These are phyloP conservation scores for Cladopsammia gracilis DNA, from an alignment of 64 coral and sea anemone genomes.

Conservation along the genomic window DNA sequence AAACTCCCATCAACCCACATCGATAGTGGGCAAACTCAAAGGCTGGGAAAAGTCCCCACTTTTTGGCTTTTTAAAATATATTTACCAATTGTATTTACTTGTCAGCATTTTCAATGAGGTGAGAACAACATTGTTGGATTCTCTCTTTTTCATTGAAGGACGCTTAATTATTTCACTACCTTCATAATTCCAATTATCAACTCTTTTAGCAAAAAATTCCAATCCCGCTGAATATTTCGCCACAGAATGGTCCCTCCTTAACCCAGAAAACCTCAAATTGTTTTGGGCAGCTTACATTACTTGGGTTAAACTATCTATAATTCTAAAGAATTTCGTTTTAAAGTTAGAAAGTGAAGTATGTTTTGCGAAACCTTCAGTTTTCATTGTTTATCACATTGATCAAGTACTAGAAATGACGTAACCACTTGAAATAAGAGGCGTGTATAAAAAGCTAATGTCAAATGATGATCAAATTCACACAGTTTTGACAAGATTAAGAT, in stretches of 20 bases:
- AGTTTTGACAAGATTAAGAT: no score
- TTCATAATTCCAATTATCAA: slow-evolving; percentile 1
- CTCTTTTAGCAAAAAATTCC: background rate
- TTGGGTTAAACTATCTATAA: background rate
- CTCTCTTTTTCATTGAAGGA: slow-evolving; percentile 5
- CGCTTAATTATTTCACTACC: slow-evolving; percentile 36
- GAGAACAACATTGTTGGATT: background rate
- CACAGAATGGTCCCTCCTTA: background rate
- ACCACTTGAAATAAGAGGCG: background rate
- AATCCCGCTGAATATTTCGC: background rate
- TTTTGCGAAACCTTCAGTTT: no score
- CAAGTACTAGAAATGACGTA: background rate
- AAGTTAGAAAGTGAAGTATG: background rate
- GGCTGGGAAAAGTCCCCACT: background rate
- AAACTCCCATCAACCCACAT: background rate
- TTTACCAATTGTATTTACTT: background rate
- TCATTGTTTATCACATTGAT: background rate
- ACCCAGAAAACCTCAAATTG: background rate
- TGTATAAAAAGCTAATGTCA: no score
- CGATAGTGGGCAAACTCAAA: no score
- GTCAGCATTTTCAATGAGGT: slow-evolving; percentile 28
- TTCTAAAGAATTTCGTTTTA: background rate
- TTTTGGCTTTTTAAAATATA: background rate
- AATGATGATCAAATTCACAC: no score
- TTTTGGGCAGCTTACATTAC: background rate